Base-by-base conservation (phyloP, 2,797 vertebrate genomes). In the Carduelis carduelis region DNA sequence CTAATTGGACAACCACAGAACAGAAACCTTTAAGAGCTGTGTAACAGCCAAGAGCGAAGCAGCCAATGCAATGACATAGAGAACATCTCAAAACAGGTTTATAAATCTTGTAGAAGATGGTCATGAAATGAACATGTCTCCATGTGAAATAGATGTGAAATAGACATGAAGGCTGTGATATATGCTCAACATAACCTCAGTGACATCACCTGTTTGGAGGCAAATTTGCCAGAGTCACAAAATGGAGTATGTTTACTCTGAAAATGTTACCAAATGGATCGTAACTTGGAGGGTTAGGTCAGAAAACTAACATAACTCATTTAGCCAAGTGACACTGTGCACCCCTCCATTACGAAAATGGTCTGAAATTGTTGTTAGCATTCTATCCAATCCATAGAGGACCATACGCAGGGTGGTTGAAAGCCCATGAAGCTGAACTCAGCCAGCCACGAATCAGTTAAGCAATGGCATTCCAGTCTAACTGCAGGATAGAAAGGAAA, bases 1-100 rank as follows among this genome's bases (percentile, higher is more conserved):
- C 26, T 79, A 53, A 49, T 1, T 8, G 20, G 39, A 57, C 37
- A 64, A 43, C 18, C 14, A 59, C 26, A 57, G 11, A 4, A 66
- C 14, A 61, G 26, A 53, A 83, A 61, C 26, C 23, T 53, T 78
- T 34, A 30, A 49, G 35, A 86, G 53, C 14, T 11, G 3, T 35
- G 20, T 18, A 83, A 80, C 4, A 68, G 46, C 18, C 15, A 76
- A 80, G 24, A 64, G 30, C 9, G 10, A 60, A 56, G n/a, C 21
- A 57, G 63, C 15, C 34, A 61, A 47, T 28, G 15, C 0, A 0
- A 55, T 71, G 34, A 47, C 34, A 49, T 2, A 49, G 6, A 65
- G 19, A 85, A 82, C 37, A 49, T 14, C 15, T 52, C 56, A 46
- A 56, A 90, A 65, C 9, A 68, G 44, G 8, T 52, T 46, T 60